These are phyloP conservation scores for Sebastes oblongus DNA, from an alignment of 2,797 vertebrate species.

Conservation along the genomic window DNA sequence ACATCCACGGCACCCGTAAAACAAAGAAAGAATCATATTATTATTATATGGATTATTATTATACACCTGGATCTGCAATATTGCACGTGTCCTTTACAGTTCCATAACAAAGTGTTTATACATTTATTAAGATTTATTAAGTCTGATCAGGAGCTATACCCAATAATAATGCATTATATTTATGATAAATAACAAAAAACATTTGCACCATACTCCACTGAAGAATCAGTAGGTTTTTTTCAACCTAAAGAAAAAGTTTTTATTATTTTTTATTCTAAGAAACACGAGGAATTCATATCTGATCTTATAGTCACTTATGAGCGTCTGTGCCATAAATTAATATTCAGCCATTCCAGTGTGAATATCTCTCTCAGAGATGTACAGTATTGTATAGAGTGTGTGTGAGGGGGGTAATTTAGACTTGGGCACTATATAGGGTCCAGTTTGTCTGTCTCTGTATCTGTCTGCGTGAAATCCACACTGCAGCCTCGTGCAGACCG, in stretches of 20 bases:
- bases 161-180: background rate
- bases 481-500: constrained; percentile 62
- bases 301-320: background rate
- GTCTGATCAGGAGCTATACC: background rate
- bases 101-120: background rate
- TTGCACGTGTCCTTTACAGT: background rate
- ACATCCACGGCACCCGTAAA: background rate
- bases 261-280: background rate
- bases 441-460: constrained; percentile 4
- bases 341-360: background rate
- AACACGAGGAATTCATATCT: background rate
- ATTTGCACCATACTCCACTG: background rate
- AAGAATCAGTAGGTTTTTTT: background rate
- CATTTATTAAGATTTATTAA: background rate
- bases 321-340: background rate
- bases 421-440: constrained; percentile 17
- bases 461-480: constrained; percentile 66
- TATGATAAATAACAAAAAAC: background rate
- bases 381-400: background rate
- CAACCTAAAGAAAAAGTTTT: background rate
- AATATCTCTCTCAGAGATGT: background rate
- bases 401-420: background rate
- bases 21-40: background rate
- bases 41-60: background rate
- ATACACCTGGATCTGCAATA: background rate